Percentiles rank a stretch among this genome's conserved stretches.
Conservation (phyloP, 2,113 vertebrate species). For the Probosciger aterrimus region DNA sequence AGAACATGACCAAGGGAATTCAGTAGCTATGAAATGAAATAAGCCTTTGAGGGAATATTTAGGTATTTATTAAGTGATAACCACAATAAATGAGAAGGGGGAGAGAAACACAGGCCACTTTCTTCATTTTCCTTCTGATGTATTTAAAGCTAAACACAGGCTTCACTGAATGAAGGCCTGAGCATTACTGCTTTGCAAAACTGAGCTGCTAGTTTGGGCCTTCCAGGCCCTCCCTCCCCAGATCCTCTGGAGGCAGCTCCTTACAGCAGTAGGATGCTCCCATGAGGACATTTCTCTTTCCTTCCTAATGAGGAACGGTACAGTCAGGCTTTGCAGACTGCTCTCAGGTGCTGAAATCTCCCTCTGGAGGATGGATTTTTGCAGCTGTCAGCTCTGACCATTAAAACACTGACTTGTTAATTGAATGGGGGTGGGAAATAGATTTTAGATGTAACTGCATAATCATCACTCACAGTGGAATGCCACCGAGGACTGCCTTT, state of each 20-base stretch:
- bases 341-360: constrained; percentile 5
- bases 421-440: constrained; percentile 18
- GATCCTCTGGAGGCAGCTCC: neutral
- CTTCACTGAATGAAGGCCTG: neutral
- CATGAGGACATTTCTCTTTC: neutral
- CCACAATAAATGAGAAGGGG: neutral
- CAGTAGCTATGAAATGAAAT: neutral
- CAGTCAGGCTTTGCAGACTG: neutral
- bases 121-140: neutral
- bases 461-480: neutral
- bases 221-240: neutral
- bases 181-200: neutral
- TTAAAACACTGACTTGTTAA: constrained; percentile 22
- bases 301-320: neutral
- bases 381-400: neutral
- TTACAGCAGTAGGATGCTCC: neutral
- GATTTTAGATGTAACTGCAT: constrained; percentile 24
- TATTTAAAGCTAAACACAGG: neutral
- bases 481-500: neutral
- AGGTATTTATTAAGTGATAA: neutral
- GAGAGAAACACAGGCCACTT: neutral
- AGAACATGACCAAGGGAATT: neutral
- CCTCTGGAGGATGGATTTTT: neutral
- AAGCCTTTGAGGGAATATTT: neutral
- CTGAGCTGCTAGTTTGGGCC: neutral